Evolutionary conservation across 1,140 invertebrate genomes (phyloP).

Genomic region (Ceratina japonica): DNA sequence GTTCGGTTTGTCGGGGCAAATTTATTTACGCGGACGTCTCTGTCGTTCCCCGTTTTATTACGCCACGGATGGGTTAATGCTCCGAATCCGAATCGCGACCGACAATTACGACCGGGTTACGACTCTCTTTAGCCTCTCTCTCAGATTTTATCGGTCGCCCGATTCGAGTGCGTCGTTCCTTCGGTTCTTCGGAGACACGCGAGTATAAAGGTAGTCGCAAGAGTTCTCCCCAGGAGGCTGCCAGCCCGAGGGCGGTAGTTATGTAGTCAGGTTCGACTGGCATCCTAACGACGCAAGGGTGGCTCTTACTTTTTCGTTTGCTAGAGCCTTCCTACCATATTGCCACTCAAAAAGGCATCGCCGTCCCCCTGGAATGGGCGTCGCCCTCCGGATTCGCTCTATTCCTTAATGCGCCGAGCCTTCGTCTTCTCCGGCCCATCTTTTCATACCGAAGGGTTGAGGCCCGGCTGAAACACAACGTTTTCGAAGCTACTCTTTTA

Average conservation of each 20-base stretch:
- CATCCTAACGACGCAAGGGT: conserved; percentile 48
- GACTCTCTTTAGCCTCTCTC: not conserved
- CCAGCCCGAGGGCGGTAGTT: not conserved
- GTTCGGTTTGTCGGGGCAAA: no score
- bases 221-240: not conserved
- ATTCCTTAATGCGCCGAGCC: conserved; percentile 52
- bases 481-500: conserved; percentile 47
- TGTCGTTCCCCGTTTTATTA: no score
- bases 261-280: conserved; percentile 7
- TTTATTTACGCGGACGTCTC: no score
- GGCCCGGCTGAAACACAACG: conserved; percentile 24
- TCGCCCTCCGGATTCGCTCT: conserved; percentile 44
- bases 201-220: conserved; percentile 7
- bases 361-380: conserved; percentile 37
- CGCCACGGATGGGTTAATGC: not conserved
- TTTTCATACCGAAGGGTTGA: conserved; percentile 3
- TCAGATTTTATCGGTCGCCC: conserved; percentile 17
- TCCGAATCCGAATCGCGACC: not conserved
- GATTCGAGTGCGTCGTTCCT: not conserved
- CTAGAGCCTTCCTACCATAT: conserved; percentile 39
- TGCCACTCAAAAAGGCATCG: conserved; percentile 57
- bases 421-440: not conserved
- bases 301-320: conserved; percentile 56
- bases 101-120: not conserved
- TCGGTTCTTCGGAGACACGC: not conserved